Percentiles rank a stretch among this genome's conserved stretches.
Conservation (phyloP, 2,888 invertebrate species). For the Celastrina argiolus region DNA sequence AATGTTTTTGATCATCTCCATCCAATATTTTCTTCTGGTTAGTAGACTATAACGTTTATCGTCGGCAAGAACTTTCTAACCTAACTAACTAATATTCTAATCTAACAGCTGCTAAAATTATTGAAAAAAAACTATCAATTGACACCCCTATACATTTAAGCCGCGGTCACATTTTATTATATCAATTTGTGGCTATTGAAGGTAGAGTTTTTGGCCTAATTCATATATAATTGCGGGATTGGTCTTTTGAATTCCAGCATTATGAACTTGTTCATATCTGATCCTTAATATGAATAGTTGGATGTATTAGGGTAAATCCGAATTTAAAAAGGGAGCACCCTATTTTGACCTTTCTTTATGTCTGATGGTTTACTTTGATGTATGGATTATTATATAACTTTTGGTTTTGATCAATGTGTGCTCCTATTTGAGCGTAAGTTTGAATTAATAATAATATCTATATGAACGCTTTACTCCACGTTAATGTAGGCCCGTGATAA, state of each 20-base stretch:
- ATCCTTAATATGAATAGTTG: slow-evolving; percentile 29
- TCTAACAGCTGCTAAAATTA: no score
- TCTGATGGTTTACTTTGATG: not conserved
- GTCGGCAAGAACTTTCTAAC: no score
- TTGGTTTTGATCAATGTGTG: no score
- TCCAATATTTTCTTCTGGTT: no score
- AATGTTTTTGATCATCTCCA: no score
- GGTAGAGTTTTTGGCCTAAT: slow-evolving; percentile 72
- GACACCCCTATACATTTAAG: slow-evolving; percentile 36
- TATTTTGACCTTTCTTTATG: not conserved
- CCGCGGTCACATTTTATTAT: slow-evolving; percentile 69
- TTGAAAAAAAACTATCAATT: no score
- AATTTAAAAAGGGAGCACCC: not conserved
- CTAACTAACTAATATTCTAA: no score
- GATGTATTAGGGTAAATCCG: slow-evolving; percentile 29
- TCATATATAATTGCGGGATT: slow-evolving; percentile 74
- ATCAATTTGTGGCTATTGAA: slow-evolving; percentile 76
- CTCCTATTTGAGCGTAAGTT: no score
- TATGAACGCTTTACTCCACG: no score
- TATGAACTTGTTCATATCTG: slow-evolving; percentile 61
- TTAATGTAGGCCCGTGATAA: no score
- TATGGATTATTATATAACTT: not conserved
- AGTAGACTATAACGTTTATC: no score
- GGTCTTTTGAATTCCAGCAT: slow-evolving; percentile 51
- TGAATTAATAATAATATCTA: no score